Evolutionary conservation across 2,888 invertebrate species (phyloP), one percentile per base, ranked within the genome.

Genomic region (Calephelis perditalis): DNA sequence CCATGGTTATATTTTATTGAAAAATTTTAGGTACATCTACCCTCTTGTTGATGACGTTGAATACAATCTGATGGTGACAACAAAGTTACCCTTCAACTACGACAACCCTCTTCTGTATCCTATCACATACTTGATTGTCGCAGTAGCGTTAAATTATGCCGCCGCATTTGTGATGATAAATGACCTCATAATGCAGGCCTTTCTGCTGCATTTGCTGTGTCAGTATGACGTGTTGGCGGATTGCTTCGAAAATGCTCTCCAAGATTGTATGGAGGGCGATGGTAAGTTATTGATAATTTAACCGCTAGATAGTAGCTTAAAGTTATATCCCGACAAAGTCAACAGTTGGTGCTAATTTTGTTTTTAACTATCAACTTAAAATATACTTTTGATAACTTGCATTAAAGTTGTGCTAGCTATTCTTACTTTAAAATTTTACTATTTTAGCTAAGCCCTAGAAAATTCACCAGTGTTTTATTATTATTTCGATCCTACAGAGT

Each of bases 141-240:
- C 77, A 15, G 56, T 80, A 9, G 72, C 76, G 0, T 85, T 84
- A 59, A 66, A 70, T 10, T 85, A 79, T 64, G 68, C 76, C 10
- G 75, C 83, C 0, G 74, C 79, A 56, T 82, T 81, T 60, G 79
- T 86, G 36, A 84, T 86, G 81, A 70, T 78, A 9, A 83, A 80
- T 0, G 84, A 85, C 56, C 65, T 84, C 3, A 79, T 78, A 11
- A 79, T 82, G 79, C 85, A 86, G 59, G 75, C 81, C 0, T 77
- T 84, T 65, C 70, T 86, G 15, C 73, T 84, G 59, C 81, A 85
- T 47, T 59, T 85, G n/a, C 67, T 84, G 35, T 86, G 84, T 55
- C 85, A 86, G 66, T 80, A 79, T 52, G 68, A 70, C 0, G 76
- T 86, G 0, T 71, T 86, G 0, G 71, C 70, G 0, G 77, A 86